Conservation (phyloP, 2,797 vertebrate species). For the Mareca strepera region DNA sequence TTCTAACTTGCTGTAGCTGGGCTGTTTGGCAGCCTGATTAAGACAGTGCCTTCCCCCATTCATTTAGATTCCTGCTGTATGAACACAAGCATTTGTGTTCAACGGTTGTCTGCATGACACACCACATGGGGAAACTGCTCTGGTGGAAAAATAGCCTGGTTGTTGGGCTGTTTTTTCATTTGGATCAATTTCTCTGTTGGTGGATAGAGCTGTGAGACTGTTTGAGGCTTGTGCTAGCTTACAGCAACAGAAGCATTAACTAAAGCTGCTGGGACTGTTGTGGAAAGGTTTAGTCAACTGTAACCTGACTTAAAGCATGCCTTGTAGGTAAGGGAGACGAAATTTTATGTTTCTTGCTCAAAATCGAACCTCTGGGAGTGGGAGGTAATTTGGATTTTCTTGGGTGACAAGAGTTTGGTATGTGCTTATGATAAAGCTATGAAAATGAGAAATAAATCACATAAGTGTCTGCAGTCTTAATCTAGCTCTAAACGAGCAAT, state of each 20-base stretch:
- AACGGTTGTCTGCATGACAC: not conserved
- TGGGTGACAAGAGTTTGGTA: not conserved
- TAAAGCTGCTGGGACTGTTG: not conserved
- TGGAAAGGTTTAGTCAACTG: not conserved
- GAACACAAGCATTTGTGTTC: not conserved
- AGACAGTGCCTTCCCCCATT: not conserved
- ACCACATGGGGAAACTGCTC: not conserved
- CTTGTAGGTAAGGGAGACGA: not conserved
- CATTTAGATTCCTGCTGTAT: not conserved
- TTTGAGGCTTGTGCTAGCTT: not conserved
- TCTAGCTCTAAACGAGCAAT: not conserved
- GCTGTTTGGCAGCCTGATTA: not conserved
- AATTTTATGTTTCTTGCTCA: not conserved
- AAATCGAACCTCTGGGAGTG: constrained; percentile 33
- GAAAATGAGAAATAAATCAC: not conserved
- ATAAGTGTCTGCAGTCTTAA: not conserved
- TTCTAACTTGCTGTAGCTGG: not conserved
- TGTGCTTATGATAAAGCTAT: not conserved
- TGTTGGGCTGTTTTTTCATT: not conserved
- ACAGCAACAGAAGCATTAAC: not conserved
- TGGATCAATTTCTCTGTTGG: not conserved
- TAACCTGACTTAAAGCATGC: not conserved
- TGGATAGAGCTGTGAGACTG: not conserved
- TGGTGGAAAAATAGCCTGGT: not conserved
- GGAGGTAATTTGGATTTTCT: not conserved